Percentiles rank a stretch among this genome's conserved stretches.
Conservation (phyloP, 2,888 invertebrate species). For the Synergus itoensis region DNA sequence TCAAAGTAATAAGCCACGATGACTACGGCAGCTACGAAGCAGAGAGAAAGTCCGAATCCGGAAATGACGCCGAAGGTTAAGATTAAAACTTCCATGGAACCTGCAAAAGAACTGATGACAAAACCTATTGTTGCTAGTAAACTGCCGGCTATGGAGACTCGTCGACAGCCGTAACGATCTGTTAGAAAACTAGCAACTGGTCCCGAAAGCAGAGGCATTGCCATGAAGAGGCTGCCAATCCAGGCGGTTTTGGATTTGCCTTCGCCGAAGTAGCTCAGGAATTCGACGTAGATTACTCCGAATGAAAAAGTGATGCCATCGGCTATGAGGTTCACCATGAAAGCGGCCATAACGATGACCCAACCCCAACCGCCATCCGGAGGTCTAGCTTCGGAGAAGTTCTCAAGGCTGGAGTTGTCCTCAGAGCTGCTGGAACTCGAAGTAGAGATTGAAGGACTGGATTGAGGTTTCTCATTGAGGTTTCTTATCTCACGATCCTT, state of each 20-base stretch:
- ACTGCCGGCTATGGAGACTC: constrained; percentile 88
- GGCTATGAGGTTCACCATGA: constrained; percentile 93
- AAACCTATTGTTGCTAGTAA: constrained; percentile 88
- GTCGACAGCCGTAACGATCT: constrained; percentile 88
- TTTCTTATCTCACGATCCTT: constrained; percentile 7
- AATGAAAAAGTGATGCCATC: constrained; percentile 96
- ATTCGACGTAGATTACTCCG: constrained; percentile 92
- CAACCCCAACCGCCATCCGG: constrained; percentile 97
- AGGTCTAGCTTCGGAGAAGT: constrained; percentile 84
- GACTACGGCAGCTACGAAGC: constrained; percentile 94
- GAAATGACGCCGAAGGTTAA: constrained; percentile 91
- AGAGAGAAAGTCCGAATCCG: constrained; percentile 91
- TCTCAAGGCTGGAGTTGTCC: constrained; percentile 83
- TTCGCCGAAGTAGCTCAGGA: constrained; percentile 90
- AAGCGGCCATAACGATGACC: constrained; percentile 93
- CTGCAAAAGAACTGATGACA: constrained; percentile 86
- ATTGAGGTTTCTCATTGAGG: constrained; percentile 52
- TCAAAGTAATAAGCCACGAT: constrained; percentile 95
- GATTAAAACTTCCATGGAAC: constrained; percentile 88
- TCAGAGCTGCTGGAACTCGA: constrained; percentile 80
- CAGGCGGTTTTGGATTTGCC: constrained; percentile 93
- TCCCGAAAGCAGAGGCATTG: constrained; percentile 92
- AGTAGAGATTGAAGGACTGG: constrained; percentile 72
- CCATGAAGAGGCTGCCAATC: constrained; percentile 94
- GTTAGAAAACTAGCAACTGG: constrained; percentile 92